Evolutionary conservation across 2,113 vertebrate species (phyloP), one percentile per base, ranked within the genome.

Genomic region (Strix uralensis): DNA sequence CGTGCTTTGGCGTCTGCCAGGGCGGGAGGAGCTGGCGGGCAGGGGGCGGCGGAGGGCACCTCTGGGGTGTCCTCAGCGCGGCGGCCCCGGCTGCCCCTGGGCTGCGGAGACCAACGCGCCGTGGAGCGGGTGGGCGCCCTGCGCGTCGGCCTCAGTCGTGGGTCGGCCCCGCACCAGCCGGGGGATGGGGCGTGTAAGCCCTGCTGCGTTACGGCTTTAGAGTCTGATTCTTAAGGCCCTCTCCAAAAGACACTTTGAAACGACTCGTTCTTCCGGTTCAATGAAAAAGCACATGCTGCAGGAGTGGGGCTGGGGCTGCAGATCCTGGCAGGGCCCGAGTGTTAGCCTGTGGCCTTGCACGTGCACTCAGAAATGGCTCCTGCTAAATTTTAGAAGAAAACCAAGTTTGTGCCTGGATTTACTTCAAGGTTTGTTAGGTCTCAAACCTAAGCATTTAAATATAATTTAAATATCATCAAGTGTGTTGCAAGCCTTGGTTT

Each of bases 251-350:
- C 10, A 2, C 9, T 18, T 18, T 9, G 30, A 47, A 73, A 9
- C 11, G 1, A 1, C 15, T 15, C 5, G 22, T 42, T 52, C 4
- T 36, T 20, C 11, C 4, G 1, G 4, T 42, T 34, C 11, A 17
- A 86, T 27, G 9, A 13, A 21, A 19, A 62, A 32, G 14, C 7
- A 19, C 14, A 8, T 4, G 18, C 5, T 51, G 30, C 10, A 4
- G 34, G 4, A 4, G 38, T 3, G 25, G 32, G 23, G 6, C 20
- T 14, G 20, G 6, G 55, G 27, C 27, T 70, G 30, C 0, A 4
- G 42, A 2, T 61, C 15, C 11, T 2, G 3, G 3, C 2, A 3
- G 23, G 36, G 38, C 11, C 25, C 0, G 4, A 3, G 23, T 0
- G 49, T 7, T 32, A 1, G 9, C 13, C 13, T 65, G 22, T 15